phyloP scores from a whole-genome alignment of 92 coral and sea anemone genomes.

The Galaxea fascicularis region DNA sequence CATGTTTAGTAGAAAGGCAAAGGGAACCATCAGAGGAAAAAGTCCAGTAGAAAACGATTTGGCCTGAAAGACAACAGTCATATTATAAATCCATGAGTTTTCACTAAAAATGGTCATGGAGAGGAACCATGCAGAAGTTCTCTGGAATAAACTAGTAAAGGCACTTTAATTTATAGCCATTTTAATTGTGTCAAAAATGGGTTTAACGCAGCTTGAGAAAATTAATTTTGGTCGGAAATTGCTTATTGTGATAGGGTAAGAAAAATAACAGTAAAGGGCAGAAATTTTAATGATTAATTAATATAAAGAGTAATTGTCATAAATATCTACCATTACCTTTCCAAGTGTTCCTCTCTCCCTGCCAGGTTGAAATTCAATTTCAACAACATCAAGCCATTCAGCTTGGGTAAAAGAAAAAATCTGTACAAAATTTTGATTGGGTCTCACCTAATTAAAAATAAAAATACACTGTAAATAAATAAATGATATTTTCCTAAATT shows the following conservation, averaged over 20 bases:
- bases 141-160: neutral
- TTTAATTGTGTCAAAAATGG: no score
- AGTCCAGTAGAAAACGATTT: conserved; percentile 94
- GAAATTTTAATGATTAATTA: no score
- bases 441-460: neutral
- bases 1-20: conserved; percentile 86
- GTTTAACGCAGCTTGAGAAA: no score
- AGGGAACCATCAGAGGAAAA: conserved; percentile 91
- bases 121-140: neutral
- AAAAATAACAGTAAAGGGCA: no score
- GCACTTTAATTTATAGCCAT: no score
- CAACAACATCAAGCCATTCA: conserved; percentile 98
- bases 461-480: no score
- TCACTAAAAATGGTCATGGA: neutral
- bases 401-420: conserved; percentile 86
- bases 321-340: no score
- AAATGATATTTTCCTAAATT: no score
- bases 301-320: no score
- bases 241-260: no score
- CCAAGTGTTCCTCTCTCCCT: conserved; percentile 84
- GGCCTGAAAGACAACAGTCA: conserved; percentile 69
- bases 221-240: no score
- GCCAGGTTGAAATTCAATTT: conserved; percentile 96
- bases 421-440: conserved; percentile 74
- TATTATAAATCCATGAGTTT: neutral